Evolutionary conservation across 2,113 vertebrate genomes (phyloP).

Genomic region (Crotalus horridus): DNA sequence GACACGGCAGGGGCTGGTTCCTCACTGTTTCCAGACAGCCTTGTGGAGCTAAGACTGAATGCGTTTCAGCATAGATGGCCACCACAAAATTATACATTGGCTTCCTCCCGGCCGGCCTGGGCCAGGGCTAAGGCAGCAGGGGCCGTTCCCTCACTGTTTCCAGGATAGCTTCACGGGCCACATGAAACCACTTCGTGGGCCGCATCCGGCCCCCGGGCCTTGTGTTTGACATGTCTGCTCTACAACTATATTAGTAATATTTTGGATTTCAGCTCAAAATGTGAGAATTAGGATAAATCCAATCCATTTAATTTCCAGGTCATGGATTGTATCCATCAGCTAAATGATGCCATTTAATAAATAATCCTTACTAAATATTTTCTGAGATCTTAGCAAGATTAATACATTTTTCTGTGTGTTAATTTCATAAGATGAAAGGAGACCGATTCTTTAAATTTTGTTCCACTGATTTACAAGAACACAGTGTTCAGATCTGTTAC

Average conservation of each 20-base stretch:
- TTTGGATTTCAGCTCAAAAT: neutral
- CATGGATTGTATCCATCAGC: neutral
- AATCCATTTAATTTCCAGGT: neutral
- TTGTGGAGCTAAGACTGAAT: too few relatives aligned
- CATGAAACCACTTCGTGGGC: too few relatives aligned
- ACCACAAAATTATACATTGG: too few relatives aligned
- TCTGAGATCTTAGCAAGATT: neutral
- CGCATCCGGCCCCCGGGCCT: too few relatives aligned
- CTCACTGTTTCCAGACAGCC: too few relatives aligned
- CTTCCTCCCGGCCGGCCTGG: too few relatives aligned
- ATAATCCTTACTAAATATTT: neutral
- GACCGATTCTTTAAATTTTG: neutral
- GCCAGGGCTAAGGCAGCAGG: too few relatives aligned
- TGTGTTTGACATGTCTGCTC: neutral
- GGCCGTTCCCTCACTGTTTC: too few relatives aligned
- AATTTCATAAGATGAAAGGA: neutral
- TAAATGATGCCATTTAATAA: neutral
- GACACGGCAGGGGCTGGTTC: too few relatives aligned
- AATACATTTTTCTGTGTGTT: neutral
- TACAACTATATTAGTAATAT: neutral
- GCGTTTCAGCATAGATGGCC: too few relatives aligned
- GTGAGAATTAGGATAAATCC: neutral
- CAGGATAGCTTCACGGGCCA: too few relatives aligned
- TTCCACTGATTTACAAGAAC: neutral
- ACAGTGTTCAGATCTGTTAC: neutral